Base-by-base conservation (phyloP, 2,888 invertebrate species). In the Hetaerina titia region DNA sequence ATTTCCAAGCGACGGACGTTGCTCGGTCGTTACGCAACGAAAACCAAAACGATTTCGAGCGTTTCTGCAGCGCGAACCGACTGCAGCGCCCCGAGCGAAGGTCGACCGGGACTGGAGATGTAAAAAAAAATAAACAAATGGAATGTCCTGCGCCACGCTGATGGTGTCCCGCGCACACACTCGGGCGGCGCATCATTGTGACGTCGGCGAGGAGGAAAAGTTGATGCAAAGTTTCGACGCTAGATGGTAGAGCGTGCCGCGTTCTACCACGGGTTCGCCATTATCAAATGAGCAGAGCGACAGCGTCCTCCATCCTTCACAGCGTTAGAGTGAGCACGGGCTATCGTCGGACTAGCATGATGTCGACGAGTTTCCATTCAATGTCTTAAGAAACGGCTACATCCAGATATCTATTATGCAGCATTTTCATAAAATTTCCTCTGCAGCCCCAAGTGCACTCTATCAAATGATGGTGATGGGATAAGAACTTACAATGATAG, bases 21-120 rank as follows among this genome's bases (percentile, higher is more conserved):
- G n/a, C 45, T n/a, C n/a, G 69, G 6, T 69, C n/a, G 5, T 81
- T 81, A n/a, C 81, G 81, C 81, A 81, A 81, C 60, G 25, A 81
- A 8, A 81, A 45, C 45, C 81, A 11, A 11, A 9, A 81, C 81
- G 31, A 81, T 31, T 81, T 81, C 31, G 11, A 81, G 81, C 81
- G 25, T 15, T 31, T 22, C 69, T n/a, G 69, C 69, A 22, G 69
- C 69, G 22, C 19, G 8, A 22, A 22, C 19, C 69, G 69, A 81
- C 81, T 81, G 81, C 81, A 81, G 81, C 81, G 81, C 81, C 81
- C 31, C 31, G 81, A 81, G 81, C 81, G 81, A 81, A 81, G 81
- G 81, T 15, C 81, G 81, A 31, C 81, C 1, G 31, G 9, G 81
- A 81, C 81, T 31, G 25, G 25, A 31, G 45, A 45, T 45, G 45